Base-by-base conservation (phyloP, 1,140 invertebrate genomes). In the Carposina sasakii region DNA sequence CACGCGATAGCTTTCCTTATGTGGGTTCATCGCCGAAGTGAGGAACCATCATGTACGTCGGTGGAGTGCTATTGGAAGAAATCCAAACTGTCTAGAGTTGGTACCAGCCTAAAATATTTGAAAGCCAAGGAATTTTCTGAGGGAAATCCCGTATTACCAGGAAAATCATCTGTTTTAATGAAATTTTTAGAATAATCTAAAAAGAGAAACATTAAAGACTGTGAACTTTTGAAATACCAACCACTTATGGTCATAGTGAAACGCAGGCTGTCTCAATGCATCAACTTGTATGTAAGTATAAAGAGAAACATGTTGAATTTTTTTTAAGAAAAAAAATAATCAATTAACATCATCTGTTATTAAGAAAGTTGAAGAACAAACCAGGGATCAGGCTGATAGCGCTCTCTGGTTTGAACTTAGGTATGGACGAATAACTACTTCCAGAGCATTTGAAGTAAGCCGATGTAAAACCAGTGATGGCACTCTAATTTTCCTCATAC, bases 1-100 rank as follows among this genome's bases (percentile, higher is more conserved):
- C 73, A 77, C 57, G 59, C 58, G 9, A 49, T 76, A 12, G 73
- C 71, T 3, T 76, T 77, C 46, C 63, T 13, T 15, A 70, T 71
- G 64, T 77, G 72, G 76, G 39, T 74, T n/a, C 67, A 79, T 63
- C 54, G 68, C 10, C 26, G 74, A 8, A 76, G 60, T 42, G 67
- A 69, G 49, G 67, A 77, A 33, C 67, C 70, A 16, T 57, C 71
- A 21, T 60, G 59, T 13, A 79, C 70, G 8, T 51, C 60, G 6
- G 57, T 54, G 1, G 53, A 70, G 13, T 77, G 75, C 37, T 79
- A 79, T 26, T 76, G 52, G 45, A 40, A 26, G 15, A 51, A 51
- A 51, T 51, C 48, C 6, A 49, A 49, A 15, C 20, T 54, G 12
- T 42, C 52, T 0, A 54, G 31, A 40, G 52, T 48, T 48, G 48